A percentile compares a stretch with the other conserved stretches of the same genome.
Evolutionary conservation across 1,140 invertebrate genomes (phyloP).

Genomic region (Drosophila ohnishii): DNA sequence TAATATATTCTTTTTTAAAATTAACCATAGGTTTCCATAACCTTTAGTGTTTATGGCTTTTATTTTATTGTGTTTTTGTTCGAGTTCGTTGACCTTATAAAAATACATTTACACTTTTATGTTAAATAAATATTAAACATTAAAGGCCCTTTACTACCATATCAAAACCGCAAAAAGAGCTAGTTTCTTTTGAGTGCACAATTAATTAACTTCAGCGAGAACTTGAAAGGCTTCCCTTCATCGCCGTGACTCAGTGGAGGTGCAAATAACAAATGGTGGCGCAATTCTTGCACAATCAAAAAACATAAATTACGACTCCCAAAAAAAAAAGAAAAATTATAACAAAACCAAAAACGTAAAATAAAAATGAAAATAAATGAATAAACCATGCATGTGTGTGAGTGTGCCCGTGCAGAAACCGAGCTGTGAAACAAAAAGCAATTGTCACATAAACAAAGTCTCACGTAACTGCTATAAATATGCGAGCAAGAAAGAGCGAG

Average conservation of each 20-base stretch:
- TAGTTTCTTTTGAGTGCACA: slow-evolving; percentile 24
- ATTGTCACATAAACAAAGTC: slow-evolving; percentile 80
- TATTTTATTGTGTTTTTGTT: no score
- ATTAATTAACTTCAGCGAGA: slow-evolving; percentile 45
- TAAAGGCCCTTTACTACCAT: neutral
- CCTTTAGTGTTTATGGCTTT: neutral
- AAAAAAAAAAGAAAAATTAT: slow-evolving; percentile 60
- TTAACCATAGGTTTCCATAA: no score
- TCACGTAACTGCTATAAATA: slow-evolving; percentile 80
- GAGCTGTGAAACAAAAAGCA: slow-evolving; percentile 71
- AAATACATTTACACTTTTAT: neutral
- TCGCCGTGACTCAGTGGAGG: slow-evolving; percentile 8
- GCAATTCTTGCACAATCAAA: slow-evolving; percentile 77
- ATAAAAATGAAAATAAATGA: slow-evolving; percentile 42
- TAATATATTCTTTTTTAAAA: neutral
- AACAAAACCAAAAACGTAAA: slow-evolving; percentile 40
- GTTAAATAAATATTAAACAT: neutral
- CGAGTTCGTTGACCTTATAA: neutral
- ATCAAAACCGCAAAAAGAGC: neutral
- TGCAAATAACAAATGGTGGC: slow-evolving; percentile 62
- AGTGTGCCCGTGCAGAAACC: slow-evolving; percentile 36
- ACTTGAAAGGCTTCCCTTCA: slow-evolving; percentile 49
- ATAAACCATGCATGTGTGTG: slow-evolving; percentile 41
- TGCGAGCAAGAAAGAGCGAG: slow-evolving; percentile 61
- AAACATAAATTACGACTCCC: slow-evolving; percentile 68